Conservation (phyloP, 2,113 vertebrate species). For the Halichoerus grypus region DNA sequence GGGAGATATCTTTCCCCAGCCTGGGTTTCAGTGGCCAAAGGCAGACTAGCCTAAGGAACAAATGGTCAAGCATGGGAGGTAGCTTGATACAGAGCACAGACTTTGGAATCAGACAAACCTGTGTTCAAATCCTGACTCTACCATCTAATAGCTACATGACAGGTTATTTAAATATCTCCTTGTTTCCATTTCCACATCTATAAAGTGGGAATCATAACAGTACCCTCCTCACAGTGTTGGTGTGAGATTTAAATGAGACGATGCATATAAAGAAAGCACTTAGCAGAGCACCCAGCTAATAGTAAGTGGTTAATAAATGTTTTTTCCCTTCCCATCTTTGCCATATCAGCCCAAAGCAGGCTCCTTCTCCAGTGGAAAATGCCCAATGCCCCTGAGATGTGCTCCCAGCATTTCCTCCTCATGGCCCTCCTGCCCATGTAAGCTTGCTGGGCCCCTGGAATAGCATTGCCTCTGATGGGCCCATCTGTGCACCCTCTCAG, state of each 20-base stretch:
- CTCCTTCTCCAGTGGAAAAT: constrained; percentile 42
- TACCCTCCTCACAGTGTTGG: neutral
- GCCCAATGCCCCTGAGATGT: neutral
- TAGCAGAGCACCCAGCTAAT: neutral
- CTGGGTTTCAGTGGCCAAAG: neutral
- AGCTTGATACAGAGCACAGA: neutral
- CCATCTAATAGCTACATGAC: neutral
- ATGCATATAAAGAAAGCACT: constrained; percentile 18
- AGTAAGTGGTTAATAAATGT: constrained; percentile 12
- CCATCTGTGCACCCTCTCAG: constrained; percentile 81
- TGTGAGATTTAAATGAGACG: constrained; percentile 46
- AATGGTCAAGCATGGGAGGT: neutral
- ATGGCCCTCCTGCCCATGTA: neutral
- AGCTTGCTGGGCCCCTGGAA: neutral
- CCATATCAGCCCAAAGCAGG: neutral
- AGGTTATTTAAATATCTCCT: constrained; percentile 27
- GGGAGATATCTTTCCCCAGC: neutral
- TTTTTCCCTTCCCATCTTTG: constrained; percentile 43
- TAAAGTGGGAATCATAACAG: constrained; percentile 20
- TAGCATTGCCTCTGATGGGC: neutral
- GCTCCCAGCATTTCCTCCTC: neutral
- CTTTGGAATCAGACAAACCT: constrained; percentile 43
- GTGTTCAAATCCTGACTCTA: constrained; percentile 11
- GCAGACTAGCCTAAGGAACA: neutral
- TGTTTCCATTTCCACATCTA: constrained; percentile 8